Conservation (phyloP, 23 tunicate species). For the Phallusia fumigata region DNA sequence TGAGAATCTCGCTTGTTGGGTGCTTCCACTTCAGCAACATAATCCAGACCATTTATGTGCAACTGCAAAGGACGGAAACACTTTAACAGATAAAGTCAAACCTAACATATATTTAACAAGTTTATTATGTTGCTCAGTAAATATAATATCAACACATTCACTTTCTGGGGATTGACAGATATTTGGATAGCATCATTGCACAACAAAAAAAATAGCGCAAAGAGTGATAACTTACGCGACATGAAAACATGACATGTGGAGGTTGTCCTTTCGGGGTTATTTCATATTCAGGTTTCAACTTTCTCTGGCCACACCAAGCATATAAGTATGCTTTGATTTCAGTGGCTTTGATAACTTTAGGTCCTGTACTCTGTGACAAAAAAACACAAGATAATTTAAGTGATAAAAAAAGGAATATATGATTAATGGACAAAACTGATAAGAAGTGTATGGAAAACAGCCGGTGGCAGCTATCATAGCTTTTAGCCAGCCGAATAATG, state of each 20-base stretch:
- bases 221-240: conserved; percentile 33
- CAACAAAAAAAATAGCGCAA: neutral
- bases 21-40: conserved; percentile 63
- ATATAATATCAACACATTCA: neutral
- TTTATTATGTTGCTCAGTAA: conserved; percentile 14
- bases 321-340: conserved; percentile 92
- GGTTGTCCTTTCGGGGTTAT: conserved; percentile 61
- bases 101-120: neutral
- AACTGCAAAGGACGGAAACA: conserved; percentile 35
- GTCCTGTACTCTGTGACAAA: conserved; percentile 36
- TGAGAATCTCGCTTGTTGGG: conserved; percentile 92
- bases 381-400: neutral
- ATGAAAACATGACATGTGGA: conserved; percentile 61
- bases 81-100: neutral
- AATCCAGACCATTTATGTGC: conserved; percentile 61
- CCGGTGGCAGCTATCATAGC: neutral
- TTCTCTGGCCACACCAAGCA: conserved; percentile 98
- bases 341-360: conserved; percentile 87
- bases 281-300: conserved; percentile 93
- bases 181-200: conserved; percentile 24
- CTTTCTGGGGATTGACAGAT: conserved; percentile 31
- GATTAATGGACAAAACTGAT: no score
- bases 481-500: neutral
- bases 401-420: no score
- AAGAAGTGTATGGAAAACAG: neutral